These are phyloP conservation scores for Nomia melanderi DNA, from an alignment of 1,140 invertebrate species.

Conservation along the genomic window DNA sequence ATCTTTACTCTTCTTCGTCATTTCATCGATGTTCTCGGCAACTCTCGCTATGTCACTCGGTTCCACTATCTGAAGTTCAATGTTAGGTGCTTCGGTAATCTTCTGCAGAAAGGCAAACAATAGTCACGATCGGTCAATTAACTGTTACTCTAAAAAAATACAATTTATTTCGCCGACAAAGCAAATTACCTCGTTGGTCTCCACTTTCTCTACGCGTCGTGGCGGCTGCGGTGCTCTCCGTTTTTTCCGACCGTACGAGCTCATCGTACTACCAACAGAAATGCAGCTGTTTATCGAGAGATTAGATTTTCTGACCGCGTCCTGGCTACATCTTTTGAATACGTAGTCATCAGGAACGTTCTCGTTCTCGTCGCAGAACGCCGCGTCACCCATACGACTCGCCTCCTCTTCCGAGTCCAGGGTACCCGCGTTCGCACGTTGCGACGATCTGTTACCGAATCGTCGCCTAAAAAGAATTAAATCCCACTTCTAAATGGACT, in stretches of 20 bases:
- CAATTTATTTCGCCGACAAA: too few relatives aligned
- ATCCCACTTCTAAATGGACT: not conserved
- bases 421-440: constrained; percentile 56
- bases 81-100: constrained; percentile 33
- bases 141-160: too few relatives aligned
- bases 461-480: constrained; percentile 63
- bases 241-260: constrained; percentile 74
- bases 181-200: constrained; percentile 16
- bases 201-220: constrained; percentile 5
- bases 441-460: constrained; percentile 70
- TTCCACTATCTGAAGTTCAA: constrained; percentile 65
- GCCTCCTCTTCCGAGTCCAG: constrained; percentile 58
- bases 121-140: too few relatives aligned
- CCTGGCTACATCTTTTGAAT: constrained; percentile 75
- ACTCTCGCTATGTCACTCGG: constrained; percentile 60
- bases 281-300: constrained; percentile 77
- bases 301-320: constrained; percentile 75
- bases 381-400: constrained; percentile 46
- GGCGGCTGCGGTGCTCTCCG: constrained; percentile 75
- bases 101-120: constrained; percentile 12
- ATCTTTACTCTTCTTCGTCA: constrained; percentile 63
- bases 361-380: constrained; percentile 73
- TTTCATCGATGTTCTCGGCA: constrained; percentile 66
- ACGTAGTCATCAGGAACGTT: constrained; percentile 73
- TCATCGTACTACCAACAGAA: constrained; percentile 72